Evolutionary conservation across 1,140 invertebrate genomes (phyloP), one percentile per base, ranked within the genome.

Genomic region (Bacillus rossius): DNA sequence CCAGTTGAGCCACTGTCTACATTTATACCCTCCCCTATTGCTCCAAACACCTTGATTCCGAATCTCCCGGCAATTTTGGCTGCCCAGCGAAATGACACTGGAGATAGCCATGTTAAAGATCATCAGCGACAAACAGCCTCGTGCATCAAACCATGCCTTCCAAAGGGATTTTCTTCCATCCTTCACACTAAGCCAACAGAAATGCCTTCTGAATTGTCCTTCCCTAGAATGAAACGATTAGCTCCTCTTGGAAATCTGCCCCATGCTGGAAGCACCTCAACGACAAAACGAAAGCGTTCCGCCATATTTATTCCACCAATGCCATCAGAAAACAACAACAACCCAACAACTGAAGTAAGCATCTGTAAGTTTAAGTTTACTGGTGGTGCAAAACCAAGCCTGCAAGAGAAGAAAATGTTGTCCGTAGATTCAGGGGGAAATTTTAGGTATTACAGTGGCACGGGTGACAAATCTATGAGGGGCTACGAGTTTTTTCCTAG

Each of bases 351-450:
- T 0, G 87, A 90, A 71, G 88, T 90, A n/a, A 92, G 89, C 71
- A 94, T 94, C 68, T 94, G 92, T 70, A 94, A 94, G 68, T 94
- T 94, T 67, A 94, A 94, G 69, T 94, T 94, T 68, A 93, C 91
- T 0, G 91, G 90, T 3, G 91, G 92, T 0, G 88, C 89, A 23
- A 90, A 91, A 59, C 92, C 92, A 0, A 87, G 84, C 47, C 71
- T 94, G 25, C 88, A 94, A 70, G 91, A 94, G 65, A 94, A 94
- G 74, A 94, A 94, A 71, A 92, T 91, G 80, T 76, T 94, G 0
- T 92, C 89, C 0, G 88, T 93, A 1, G 89, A 92, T 69, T 87
- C 88, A 0, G 89, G 88, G 2, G 90, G 90, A 0, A 92, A 91
- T 66, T 91, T 92, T 66, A 77, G 89, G 16, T 93, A 91, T 67